Conservation (phyloP, 2,113 vertebrate species). For the Carassius auratus region DNA sequence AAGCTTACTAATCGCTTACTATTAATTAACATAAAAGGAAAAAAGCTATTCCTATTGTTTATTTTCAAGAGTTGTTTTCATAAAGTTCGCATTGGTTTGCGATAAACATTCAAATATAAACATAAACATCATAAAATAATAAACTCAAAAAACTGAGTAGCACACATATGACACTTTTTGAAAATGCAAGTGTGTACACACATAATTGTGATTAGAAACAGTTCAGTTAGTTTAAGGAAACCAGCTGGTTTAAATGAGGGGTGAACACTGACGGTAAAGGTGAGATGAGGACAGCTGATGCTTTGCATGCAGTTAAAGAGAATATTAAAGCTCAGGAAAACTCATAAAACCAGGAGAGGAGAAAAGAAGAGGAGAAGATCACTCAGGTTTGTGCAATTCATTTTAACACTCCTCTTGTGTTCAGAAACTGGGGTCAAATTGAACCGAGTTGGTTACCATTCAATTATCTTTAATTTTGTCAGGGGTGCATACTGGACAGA, state of each 20-base stretch:
- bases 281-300: background rate
- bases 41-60: background rate
- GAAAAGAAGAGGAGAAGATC: background rate
- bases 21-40: background rate
- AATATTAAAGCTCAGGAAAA: constrained; percentile 20
- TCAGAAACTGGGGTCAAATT: background rate
- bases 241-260: background rate
- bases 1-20: background rate
- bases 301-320: constrained; percentile 5
- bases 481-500: no score
- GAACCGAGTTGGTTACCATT: background rate
- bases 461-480: background rate
- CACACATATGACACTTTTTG: background rate
- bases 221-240: background rate
- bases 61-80: background rate
- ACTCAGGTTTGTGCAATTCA: constrained; percentile 1
- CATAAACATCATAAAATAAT: background rate
- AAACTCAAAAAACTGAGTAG: background rate
- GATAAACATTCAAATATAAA: background rate
- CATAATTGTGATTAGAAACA: background rate
- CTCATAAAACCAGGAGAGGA: background rate
- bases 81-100: background rate
- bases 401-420: background rate
- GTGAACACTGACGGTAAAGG: background rate
- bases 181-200: background rate